These are phyloP conservation scores for Drosophila aff. DNA, from an alignment of 1,140 invertebrate genomes.

Conservation along the genomic window DNA sequence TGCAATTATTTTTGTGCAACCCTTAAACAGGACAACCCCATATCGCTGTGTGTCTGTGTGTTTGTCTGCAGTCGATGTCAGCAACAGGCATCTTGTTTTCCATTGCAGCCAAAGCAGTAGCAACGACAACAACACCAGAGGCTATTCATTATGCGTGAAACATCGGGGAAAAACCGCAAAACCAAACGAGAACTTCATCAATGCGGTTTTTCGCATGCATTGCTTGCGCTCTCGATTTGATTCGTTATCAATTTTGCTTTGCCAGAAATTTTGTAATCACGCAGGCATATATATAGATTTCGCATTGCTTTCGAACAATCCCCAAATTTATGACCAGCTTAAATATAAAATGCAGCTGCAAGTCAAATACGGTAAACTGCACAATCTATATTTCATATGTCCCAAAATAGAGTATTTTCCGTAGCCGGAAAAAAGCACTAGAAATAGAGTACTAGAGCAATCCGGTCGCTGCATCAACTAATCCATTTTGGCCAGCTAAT, in stretches of 20 bases:
- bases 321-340: constrained; percentile 33
- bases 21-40: neutral
- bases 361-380: constrained; percentile 17
- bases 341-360: constrained; percentile 28
- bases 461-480: constrained; percentile 55
- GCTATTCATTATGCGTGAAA: constrained; percentile 59
- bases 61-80: constrained; percentile 36
- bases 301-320: constrained; percentile 9
- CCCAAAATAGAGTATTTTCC: neutral
- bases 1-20: neutral
- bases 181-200: constrained; percentile 53
- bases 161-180: constrained; percentile 47
- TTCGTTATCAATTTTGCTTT: constrained; percentile 33
- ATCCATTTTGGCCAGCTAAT: constrained; percentile 75
- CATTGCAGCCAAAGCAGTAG: constrained; percentile 12
- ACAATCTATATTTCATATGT: constrained; percentile 27
- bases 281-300: constrained; percentile 19
- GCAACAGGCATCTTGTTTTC: constrained; percentile 63
- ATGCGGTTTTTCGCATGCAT: constrained; percentile 45
- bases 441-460: constrained; percentile 23
- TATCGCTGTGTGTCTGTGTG: constrained; percentile 1
- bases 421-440: neutral
- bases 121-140: constrained; percentile 7
- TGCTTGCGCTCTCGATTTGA: constrained; percentile 41
- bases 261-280: constrained; percentile 38